A percentile compares a stretch with the other conserved stretches of the same genome.
These are phyloP conservation scores for Vombatus ursinus DNA, from an alignment of 2,113 vertebrate species.

Conservation along the genomic window DNA sequence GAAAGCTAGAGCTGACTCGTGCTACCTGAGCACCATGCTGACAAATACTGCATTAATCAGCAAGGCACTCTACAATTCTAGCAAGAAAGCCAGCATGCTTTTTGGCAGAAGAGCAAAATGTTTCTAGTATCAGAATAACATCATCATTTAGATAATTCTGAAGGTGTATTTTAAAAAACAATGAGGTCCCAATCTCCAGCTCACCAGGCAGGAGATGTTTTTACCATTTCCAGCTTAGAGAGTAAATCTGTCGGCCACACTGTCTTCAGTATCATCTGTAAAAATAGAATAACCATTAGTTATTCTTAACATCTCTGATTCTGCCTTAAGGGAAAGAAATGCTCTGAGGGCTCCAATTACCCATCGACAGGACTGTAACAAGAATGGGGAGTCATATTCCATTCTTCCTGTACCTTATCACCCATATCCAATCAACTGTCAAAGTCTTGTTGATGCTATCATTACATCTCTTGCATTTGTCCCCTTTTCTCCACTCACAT, in stretches of 20 bases:
- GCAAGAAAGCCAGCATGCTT: conserved; percentile 67
- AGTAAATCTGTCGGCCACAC: background rate
- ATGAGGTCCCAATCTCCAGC: background rate
- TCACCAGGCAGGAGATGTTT: background rate
- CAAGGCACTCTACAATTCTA: conserved; percentile 64
- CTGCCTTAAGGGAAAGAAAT: background rate
- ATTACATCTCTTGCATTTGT: background rate
- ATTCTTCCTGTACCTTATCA: background rate
- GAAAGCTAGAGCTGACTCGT: conserved; percentile 66
- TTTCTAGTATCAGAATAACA: conserved; percentile 68
- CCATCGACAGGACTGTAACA: background rate
- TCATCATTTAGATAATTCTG: background rate
- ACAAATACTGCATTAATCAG: conserved; percentile 73
- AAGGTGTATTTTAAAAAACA: background rate
- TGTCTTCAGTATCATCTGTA: background rate
- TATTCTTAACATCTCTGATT: background rate
- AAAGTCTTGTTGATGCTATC: background rate
- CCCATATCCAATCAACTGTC: background rate
- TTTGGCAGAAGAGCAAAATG: conserved; percentile 66
- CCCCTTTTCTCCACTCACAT: background rate
- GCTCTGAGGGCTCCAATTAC: background rate
- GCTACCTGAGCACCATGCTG: conserved; percentile 57
- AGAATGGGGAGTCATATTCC: background rate
- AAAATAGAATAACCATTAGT: background rate
- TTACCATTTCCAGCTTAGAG: background rate